These are phyloP conservation scores for Epizoanthus stellaris DNA, from an alignment of 92 coral and sea anemone genomes.

Conservation along the genomic window DNA sequence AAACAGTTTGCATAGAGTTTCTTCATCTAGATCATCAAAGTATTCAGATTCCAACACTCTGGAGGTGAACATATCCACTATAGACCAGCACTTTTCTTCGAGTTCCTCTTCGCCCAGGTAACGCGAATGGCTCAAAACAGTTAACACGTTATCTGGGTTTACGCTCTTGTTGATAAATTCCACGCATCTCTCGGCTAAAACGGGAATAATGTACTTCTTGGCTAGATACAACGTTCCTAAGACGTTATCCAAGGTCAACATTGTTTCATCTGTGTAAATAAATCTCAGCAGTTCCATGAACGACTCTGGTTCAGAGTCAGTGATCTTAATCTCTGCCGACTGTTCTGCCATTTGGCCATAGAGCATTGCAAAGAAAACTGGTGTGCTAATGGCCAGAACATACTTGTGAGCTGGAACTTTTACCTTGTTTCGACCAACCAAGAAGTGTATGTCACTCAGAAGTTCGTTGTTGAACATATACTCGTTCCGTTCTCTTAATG, in stretches of 20 bases:
- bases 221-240: slow-evolving; percentile 80
- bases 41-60: slow-evolving; percentile 73
- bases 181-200: slow-evolving; percentile 79
- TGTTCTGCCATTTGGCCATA: slow-evolving; percentile 86
- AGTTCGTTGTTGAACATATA: slow-evolving; percentile 86
- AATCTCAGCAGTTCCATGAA: slow-evolving; percentile 80
- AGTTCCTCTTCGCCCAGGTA: slow-evolving; percentile 70
- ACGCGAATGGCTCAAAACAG: slow-evolving; percentile 78
- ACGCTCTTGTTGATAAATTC: slow-evolving; percentile 70
- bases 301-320: slow-evolving; percentile 75
- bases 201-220: slow-evolving; percentile 82
- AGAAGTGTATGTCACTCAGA: slow-evolving; percentile 84
- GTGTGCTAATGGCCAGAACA: slow-evolving; percentile 83
- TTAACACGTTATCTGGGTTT: slow-evolving; percentile 79
- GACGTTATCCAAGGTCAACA: slow-evolving; percentile 76
- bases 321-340: slow-evolving; percentile 63
- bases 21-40: slow-evolving; percentile 70
- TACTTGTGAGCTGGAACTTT: slow-evolving; percentile 85
- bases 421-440: slow-evolving; percentile 69
- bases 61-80: slow-evolving; percentile 72
- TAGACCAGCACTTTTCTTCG: slow-evolving; percentile 82
- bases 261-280: slow-evolving; percentile 71
- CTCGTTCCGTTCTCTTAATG: slow-evolving; percentile 84
- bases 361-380: slow-evolving; percentile 87
- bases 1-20: slow-evolving; percentile 63